Base-by-base conservation (phyloP, 2,888 invertebrate species). In the Melieria crassipennis region DNA sequence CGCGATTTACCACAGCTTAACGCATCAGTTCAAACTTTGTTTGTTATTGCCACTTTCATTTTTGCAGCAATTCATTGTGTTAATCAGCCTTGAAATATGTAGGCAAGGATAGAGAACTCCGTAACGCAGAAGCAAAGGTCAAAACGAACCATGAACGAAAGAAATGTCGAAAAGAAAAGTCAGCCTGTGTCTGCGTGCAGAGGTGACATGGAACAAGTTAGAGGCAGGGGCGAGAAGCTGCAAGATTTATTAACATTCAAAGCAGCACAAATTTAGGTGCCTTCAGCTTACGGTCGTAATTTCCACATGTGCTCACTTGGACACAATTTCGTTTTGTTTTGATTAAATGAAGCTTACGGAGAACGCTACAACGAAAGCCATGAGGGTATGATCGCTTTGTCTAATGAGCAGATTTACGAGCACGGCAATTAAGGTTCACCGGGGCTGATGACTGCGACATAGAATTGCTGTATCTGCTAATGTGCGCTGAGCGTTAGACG, bases 391-490 rank as follows among this genome's bases (percentile, higher is more conserved):
- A 65, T 70, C 68, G 74, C 76, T 70, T 75, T 72, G 73, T 79
- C 83, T 82, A 82, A 83, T 82, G 84, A 82, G 82, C 79, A 83
- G 83, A 82, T 83, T 83, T 83, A 82, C 82, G 79, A 78, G 79
- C 83, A 77, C 73, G 63, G 72, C 76, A 76, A 75, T 76, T 76
- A 75, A 70, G 72, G 70, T 72, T 73, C 71, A 69, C 72, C 30
- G 56, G 65, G 13, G 52, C 42, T 58, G 30, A 42, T 16, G 16
- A 16, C 16, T 16, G 16, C 16, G 16, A 16, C 16, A 16, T 16
- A 16, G 16, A 16, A 16, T 16, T 16, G 1, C 16, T 16, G 16
- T 16, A 16, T 16, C 16, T 16, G 16, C 16, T 16, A 16, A 16
- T 16, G 16, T 16, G 16, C 16, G 16, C 16, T 16, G 16, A 16